Base-by-base conservation (phyloP, 1,140 invertebrate species). In the Helicoverpa armigera region DNA sequence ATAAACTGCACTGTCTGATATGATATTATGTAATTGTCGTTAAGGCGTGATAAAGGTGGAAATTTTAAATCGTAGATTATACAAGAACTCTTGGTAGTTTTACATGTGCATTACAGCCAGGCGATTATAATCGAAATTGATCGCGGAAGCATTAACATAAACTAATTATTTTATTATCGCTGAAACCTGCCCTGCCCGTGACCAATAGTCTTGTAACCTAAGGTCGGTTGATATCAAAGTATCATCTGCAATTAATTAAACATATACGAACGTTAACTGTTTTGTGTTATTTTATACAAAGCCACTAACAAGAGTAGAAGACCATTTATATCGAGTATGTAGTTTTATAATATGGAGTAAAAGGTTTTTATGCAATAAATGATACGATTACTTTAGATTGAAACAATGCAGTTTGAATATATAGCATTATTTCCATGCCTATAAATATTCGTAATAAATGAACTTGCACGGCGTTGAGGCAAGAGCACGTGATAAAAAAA, bases 121-220 rank as follows among this genome's bases (percentile, higher is more conserved):
- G 43, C 23, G 58, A 63, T 35, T 51, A 18, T 14, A 56, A 54
- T 54, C 23, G 29, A 53, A 67, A 67, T 56, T 67, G 63, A 79
- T 79, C 53, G 65, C 61, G 76, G 65, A 79, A 79, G 65, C 12
- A 53, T 69, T 50, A 69, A 70, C 31, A 79, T 16, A 56, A 69
- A 35, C 75, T 70, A 69, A 54, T 69, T 79, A 70, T 79, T 79
- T 70, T 50, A 60, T 79, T 79, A 70, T 79, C 76, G 18, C 13
- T 78, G 61, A 43, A 63, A 61, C 35, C 43, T 51, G 35, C 54
- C 73, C 73, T 61, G 58, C 23, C 75, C 50, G 16, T 77, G 75
- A 77, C 61, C 74, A 77, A 29, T 48, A 79, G 63, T 70, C 63
- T 70, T 79, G 53, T 69, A 70, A 79, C 76, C 76, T 79, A 69